Percentiles rank a stretch among this genome's conserved stretches.
These are phyloP conservation scores for Barypeithes pellucidus DNA, from an alignment of 2,888 invertebrate species.

Conservation along the genomic window DNA sequence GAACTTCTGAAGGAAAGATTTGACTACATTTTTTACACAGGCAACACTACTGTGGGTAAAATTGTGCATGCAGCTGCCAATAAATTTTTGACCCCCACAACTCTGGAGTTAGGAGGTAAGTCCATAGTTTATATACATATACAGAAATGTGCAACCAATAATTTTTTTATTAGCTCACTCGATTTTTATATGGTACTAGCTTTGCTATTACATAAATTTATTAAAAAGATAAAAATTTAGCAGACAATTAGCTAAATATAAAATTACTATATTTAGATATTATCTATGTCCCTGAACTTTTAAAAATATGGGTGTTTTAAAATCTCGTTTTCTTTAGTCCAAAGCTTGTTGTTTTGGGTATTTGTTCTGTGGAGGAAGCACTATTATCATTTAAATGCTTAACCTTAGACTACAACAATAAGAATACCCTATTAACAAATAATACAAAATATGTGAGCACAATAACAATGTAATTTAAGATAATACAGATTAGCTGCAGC, in stretches of 20 bases:
- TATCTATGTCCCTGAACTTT: neutral
- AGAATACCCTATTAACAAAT: too few relatives aligned
- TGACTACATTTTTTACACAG: slow-evolving; percentile 87
- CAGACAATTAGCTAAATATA: neutral
- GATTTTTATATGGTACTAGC: too few relatives aligned
- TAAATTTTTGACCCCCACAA: slow-evolving; percentile 82
- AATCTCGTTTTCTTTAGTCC: neutral
- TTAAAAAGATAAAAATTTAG: too few relatives aligned
- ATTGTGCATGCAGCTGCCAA: slow-evolving; percentile 82
- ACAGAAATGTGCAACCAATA: too few relatives aligned
- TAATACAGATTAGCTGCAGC: too few relatives aligned
- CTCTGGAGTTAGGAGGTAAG: slow-evolving; percentile 82
- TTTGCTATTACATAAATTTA: too few relatives aligned
- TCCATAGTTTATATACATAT: too few relatives aligned
- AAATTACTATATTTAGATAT: neutral
- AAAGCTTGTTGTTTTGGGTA: neutral
- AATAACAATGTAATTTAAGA: too few relatives aligned
- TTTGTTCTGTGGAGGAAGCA: neutral
- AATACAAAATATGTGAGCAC: too few relatives aligned
- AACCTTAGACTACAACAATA: too few relatives aligned
- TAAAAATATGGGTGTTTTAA: neutral
- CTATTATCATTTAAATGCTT: too few relatives aligned
- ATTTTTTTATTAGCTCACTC: too few relatives aligned
- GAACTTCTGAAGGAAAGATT: slow-evolving; percentile 79
- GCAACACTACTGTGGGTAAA: slow-evolving; percentile 78